Percentiles rank a stretch among this genome's conserved stretches.
These are phyloP conservation scores for Podotricha telesiphe DNA, from an alignment of 2,888 invertebrate genomes.

Conservation along the genomic window DNA sequence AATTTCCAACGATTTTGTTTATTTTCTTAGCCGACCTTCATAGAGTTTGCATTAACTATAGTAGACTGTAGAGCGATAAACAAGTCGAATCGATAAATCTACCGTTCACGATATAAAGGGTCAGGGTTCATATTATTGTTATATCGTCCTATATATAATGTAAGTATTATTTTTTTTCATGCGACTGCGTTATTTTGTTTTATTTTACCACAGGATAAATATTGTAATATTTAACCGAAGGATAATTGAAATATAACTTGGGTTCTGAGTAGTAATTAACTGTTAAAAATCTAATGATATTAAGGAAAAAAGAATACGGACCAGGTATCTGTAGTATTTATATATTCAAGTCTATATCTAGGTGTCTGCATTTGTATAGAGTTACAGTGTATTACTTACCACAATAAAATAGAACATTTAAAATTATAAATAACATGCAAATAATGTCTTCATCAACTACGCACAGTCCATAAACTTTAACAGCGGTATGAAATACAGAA, in stretches of 20 bases:
- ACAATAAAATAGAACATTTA: neutral
- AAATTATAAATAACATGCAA: neutral
- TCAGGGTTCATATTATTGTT: neutral
- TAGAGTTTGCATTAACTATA: conserved; percentile 30
- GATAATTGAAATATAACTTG: too few relatives aligned
- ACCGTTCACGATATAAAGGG: neutral
- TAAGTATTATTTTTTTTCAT: too few relatives aligned
- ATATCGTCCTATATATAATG: neutral
- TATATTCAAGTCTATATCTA: too few relatives aligned
- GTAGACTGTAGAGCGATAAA: conserved; percentile 33
- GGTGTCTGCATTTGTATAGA: too few relatives aligned
- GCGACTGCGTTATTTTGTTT: too few relatives aligned
- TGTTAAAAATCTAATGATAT: too few relatives aligned
- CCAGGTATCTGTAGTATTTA: too few relatives aligned
- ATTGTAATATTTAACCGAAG: too few relatives aligned
- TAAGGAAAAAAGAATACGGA: too few relatives aligned
- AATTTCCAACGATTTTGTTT: conserved; percentile 37
- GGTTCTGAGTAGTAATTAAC: too few relatives aligned
- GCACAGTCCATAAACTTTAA: neutral
- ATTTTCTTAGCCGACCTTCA: conserved; percentile 40
- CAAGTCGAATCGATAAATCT: conserved; percentile 26
- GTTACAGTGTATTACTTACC: too few relatives aligned
- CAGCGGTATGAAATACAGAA: neutral
- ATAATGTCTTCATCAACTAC: conserved; percentile 1
- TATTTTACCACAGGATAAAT: too few relatives aligned